Conservation (phyloP, 2,888 invertebrate species). For the Gari tellinella region DNA sequence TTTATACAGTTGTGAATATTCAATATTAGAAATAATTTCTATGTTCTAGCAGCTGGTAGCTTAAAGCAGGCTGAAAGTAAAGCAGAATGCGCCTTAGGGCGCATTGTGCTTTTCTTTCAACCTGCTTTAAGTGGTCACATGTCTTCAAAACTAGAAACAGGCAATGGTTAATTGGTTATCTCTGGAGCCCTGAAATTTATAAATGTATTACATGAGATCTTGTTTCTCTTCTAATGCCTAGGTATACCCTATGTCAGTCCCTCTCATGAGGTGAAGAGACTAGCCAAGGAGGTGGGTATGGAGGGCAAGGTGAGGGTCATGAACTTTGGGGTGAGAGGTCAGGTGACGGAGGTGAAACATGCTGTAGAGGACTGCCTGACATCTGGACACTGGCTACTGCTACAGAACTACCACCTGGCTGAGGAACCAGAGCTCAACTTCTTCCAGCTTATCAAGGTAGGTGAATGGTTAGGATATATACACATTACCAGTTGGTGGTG, state of each 20-base stretch:
- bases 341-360: constrained; percentile 74
- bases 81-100: no score
- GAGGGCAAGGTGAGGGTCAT: constrained; percentile 79
- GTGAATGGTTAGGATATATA: constrained; percentile 2
- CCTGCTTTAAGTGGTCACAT: no score
- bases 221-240: constrained; percentile 18
- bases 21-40: no score
- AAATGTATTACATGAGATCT: no score
- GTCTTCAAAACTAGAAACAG: no score
- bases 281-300: constrained; percentile 80
- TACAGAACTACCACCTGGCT: constrained; percentile 82
- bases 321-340: constrained; percentile 79
- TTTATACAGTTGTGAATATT: no score
- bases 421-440: constrained; percentile 70
- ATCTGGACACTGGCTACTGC: constrained; percentile 81
- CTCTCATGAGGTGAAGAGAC: constrained; percentile 76
- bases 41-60: no score
- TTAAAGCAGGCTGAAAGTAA: no score
- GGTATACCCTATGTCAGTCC: constrained; percentile 78
- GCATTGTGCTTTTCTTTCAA: no score
- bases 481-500: no score
- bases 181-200: no score
- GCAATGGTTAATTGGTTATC: no score
- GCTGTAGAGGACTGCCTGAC: constrained; percentile 79
- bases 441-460: constrained; percentile 78